These are phyloP conservation scores for Andrena cerasifolii DNA, from an alignment of 1,140 invertebrate genomes.

Conservation along the genomic window DNA sequence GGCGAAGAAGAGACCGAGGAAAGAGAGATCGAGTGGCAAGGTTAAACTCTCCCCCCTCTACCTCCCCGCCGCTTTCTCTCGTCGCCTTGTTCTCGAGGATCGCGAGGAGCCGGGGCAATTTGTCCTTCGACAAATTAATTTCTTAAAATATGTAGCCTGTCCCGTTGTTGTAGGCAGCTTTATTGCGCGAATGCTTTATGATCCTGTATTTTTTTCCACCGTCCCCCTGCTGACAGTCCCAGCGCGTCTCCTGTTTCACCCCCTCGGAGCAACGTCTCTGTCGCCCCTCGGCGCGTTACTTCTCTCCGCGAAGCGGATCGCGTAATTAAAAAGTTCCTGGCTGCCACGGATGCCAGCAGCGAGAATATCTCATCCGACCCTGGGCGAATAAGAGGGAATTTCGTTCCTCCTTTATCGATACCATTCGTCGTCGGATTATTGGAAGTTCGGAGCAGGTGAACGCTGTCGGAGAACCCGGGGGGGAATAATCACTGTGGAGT, in stretches of 20 bases:
- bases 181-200: slow-evolving; percentile 71
- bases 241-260: not conserved
- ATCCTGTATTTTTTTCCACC: slow-evolving; percentile 55
- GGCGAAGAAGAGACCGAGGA: slow-evolving; percentile 5
- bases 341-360: slow-evolving; percentile 24
- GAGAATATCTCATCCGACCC: slow-evolving; percentile 59
- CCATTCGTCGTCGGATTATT: slow-evolving; percentile 5
- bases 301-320: slow-evolving; percentile 9
- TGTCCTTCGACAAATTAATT: slow-evolving; percentile 78
- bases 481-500: not conserved
- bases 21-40: slow-evolving; percentile 23
- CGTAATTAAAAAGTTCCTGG: slow-evolving; percentile 69
- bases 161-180: slow-evolving; percentile 65
- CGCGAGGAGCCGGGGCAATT: slow-evolving; percentile 67
- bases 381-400: slow-evolving; percentile 8
- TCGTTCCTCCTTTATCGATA: not conserved
- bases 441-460: not conserved
- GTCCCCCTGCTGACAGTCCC: slow-evolving; percentile 15
- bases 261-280: not conserved
- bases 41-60: slow-evolving; percentile 40
- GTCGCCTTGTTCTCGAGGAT: slow-evolving; percentile 28
- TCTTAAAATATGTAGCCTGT: slow-evolving; percentile 70
- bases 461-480: not conserved
- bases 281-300: not conserved
- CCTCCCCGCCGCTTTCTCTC: not conserved